phyloP scores from a whole-genome alignment of 2,888 invertebrate species.

The Gryllus longicercus region DNA sequence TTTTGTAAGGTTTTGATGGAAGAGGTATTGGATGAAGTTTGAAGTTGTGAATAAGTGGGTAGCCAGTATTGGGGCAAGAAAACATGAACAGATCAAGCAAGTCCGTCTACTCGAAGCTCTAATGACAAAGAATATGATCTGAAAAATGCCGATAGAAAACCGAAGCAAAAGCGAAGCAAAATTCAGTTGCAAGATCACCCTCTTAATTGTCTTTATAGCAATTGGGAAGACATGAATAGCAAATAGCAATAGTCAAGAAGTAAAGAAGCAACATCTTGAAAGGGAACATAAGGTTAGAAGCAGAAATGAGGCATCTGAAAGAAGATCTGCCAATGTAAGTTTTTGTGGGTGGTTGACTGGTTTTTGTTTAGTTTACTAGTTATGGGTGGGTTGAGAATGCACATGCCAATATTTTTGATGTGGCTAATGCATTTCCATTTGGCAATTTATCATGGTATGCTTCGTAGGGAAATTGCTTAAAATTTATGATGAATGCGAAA shows the following conservation, averaged over 20 bases:
- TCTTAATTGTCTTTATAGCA: not conserved
- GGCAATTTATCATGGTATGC: not conserved
- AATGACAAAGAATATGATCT: conserved; percentile 35
- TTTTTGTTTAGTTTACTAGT: not conserved
- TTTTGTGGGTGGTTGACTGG: conserved; percentile 4
- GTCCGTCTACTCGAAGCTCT: conserved; percentile 31
- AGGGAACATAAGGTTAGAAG: conserved; percentile 20
- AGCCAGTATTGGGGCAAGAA: conserved; percentile 35
- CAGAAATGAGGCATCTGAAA: conserved; percentile 19
- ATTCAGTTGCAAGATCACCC: conserved; percentile 30
- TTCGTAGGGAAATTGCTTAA: not conserved
- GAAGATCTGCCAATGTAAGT: conserved; percentile 18
- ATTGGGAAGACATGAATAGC: not conserved
- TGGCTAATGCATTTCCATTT: not conserved
- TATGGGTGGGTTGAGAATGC: not conserved
- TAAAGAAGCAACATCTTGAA: conserved; percentile 21
- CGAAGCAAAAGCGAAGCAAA: conserved; percentile 26
- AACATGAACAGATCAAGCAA: conserved; percentile 33
- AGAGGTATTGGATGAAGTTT: conserved; percentile 75
- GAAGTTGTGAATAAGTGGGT: conserved; percentile 32
- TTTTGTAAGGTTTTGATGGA: conserved; percentile 79
- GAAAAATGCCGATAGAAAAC: conserved; percentile 27
- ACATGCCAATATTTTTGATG: not conserved
- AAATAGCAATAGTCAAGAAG: conserved; percentile 10
- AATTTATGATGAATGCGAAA: not conserved